Conservation (phyloP, 2,888 invertebrate species). For the Drosophila seclusa region DNA sequence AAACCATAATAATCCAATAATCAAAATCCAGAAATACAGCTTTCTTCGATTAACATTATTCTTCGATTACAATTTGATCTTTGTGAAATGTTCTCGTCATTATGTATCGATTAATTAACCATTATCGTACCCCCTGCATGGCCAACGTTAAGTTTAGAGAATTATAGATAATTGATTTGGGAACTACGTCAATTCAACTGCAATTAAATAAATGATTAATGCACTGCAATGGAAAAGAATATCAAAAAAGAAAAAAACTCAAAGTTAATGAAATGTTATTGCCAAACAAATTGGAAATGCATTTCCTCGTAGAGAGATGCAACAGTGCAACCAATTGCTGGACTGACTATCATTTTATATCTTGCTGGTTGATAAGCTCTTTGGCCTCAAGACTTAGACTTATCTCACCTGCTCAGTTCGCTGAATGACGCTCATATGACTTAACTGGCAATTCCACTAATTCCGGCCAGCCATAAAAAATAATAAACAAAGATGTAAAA, state of each 20-base stretch:
- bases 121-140: not conserved
- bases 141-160: not conserved
- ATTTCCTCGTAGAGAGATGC: slow-evolving; percentile 4
- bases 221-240: not conserved
- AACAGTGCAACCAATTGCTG: not conserved
- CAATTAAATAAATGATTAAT: slow-evolving; percentile 10
- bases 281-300: slow-evolving; percentile 16
- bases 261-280: slow-evolving; percentile 7
- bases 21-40: not conserved
- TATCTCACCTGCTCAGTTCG: slow-evolving; percentile 26
- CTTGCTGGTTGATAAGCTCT: slow-evolving; percentile 33
- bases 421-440: slow-evolving; percentile 32
- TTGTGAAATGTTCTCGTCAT: slow-evolving; percentile 5
- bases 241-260: not conserved
- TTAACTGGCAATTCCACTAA: slow-evolving; percentile 41
- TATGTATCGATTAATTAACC: not conserved
- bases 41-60: not conserved
- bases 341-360: not conserved
- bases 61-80: not conserved
- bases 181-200: not conserved
- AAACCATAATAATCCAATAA: not conserved
- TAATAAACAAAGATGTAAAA: slow-evolving; percentile 7
- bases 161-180: slow-evolving; percentile 8
- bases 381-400: slow-evolving; percentile 12
- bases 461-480: slow-evolving; percentile 38